Evolutionary conservation across 2,888 invertebrate species (phyloP).

Genomic region (Neoitamus cyanurus): DNA sequence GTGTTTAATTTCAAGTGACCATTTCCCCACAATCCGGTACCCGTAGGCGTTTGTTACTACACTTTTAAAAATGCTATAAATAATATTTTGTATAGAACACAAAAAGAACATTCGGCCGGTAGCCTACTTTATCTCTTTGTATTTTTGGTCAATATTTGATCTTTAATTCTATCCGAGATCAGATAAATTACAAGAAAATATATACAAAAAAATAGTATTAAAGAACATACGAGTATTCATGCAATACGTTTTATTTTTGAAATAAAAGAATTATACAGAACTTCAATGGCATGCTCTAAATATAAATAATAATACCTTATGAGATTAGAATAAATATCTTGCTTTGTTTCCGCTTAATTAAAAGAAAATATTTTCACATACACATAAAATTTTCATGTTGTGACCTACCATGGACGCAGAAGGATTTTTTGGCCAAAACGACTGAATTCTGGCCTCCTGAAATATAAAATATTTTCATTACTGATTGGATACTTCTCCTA

Average conservation of each 20-base stretch:
- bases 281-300: not conserved
- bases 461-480: constrained; percentile 34
- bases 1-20: not conserved
- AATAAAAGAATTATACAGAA: not conserved
- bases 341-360: not conserved
- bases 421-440: constrained; percentile 35
- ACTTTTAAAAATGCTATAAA: not conserved
- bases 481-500: not conserved
- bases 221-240: not conserved
- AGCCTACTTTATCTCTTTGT: too few relatives aligned
- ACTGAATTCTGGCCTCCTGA: constrained; percentile 39
- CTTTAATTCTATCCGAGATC: not conserved
- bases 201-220: not conserved
- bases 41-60: too few relatives aligned
- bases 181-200: not conserved
- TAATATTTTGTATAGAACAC: not conserved
- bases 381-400: constrained; percentile 7
- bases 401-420: constrained; percentile 39
- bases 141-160: not conserved
- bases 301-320: not conserved
- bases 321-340: not conserved
- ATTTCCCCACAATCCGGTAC: not conserved
- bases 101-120: not conserved
- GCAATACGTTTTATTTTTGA: not conserved
- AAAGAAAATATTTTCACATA: not conserved